phyloP scores from a whole-genome alignment of 2,888 invertebrate species.

The Ophion ellenae region DNA sequence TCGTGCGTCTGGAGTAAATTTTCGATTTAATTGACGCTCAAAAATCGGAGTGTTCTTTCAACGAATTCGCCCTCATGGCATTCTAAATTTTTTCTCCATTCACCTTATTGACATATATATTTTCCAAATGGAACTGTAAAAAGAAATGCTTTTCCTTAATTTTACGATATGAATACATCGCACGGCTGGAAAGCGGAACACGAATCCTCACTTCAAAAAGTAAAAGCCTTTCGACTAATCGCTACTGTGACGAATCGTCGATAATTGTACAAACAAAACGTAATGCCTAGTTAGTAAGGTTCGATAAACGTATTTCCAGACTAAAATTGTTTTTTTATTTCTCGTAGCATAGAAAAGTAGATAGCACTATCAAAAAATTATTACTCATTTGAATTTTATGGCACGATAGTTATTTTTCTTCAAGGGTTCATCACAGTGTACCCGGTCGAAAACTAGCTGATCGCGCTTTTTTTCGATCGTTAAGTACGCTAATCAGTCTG shows the following conservation, averaged over 20 bases:
- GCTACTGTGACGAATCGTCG: neutral
- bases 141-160: too few species aligned
- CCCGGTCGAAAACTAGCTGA: too few species aligned
- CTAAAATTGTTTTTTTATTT: neutral
- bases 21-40: neutral
- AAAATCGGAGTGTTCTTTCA: neutral
- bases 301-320: neutral
- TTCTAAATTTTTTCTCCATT: neutral
- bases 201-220: neutral
- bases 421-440: neutral
- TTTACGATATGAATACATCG: neutral
- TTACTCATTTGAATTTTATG: conserved; percentile 1
- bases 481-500: too few species aligned
- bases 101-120: neutral
- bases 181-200: neutral
- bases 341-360: neutral
- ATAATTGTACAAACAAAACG: conserved; percentile 9
- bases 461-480: too few species aligned
- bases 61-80: neutral
- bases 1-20: neutral
- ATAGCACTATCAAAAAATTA: neutral
- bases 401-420: neutral
- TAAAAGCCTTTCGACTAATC: conserved; percentile 1
- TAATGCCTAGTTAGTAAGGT: neutral
- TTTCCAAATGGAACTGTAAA: too few species aligned